These are phyloP conservation scores for Crocidura indochinensis DNA, from an alignment of 2,797 vertebrate genomes.

Conservation along the genomic window DNA sequence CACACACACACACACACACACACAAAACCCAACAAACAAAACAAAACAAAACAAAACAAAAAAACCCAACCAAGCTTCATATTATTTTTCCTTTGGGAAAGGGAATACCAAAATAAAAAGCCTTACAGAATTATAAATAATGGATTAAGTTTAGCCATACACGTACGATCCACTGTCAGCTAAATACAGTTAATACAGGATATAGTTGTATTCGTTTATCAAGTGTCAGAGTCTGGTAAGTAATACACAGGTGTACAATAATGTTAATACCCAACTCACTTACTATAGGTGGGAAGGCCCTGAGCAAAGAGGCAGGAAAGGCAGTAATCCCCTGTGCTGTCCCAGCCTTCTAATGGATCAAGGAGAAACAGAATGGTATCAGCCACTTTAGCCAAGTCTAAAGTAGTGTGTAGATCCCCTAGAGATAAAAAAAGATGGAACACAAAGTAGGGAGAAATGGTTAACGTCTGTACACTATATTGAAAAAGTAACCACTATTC, in stretches of 20 bases:
- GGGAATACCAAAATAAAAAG: slow-evolving; percentile 39
- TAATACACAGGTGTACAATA: no score
- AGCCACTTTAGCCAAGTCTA: slow-evolving; percentile 96
- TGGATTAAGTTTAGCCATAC: neutral
- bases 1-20: no score
- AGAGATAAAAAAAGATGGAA: slow-evolving; percentile 78
- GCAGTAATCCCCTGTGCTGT: slow-evolving; percentile 95
- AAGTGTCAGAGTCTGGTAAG: neutral
- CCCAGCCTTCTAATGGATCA: slow-evolving; percentile 95
- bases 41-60: no score
- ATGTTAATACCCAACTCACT: slow-evolving; percentile 75
- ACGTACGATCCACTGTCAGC: neutral
- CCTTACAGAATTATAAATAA: neutral
- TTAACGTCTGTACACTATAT: slow-evolving; percentile 1
- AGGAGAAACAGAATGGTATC: slow-evolving; percentile 96
- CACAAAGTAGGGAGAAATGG: rapidly evolving
- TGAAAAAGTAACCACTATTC: neutral
- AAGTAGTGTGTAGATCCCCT: slow-evolving; percentile 95
- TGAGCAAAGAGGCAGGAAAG: slow-evolving; percentile 98
- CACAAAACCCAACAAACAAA: no score
- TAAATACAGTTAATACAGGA: neutral
- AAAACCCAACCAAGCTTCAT: slow-evolving; percentile 11
- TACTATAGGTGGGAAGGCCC: slow-evolving; percentile 96
- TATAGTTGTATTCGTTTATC: neutral
- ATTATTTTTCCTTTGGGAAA: slow-evolving; percentile 42